Evolutionary conservation across 2,113 vertebrate genomes (phyloP), one percentile per base, ranked within the genome.

Genomic region (Astatoreochromis straeleni): DNA sequence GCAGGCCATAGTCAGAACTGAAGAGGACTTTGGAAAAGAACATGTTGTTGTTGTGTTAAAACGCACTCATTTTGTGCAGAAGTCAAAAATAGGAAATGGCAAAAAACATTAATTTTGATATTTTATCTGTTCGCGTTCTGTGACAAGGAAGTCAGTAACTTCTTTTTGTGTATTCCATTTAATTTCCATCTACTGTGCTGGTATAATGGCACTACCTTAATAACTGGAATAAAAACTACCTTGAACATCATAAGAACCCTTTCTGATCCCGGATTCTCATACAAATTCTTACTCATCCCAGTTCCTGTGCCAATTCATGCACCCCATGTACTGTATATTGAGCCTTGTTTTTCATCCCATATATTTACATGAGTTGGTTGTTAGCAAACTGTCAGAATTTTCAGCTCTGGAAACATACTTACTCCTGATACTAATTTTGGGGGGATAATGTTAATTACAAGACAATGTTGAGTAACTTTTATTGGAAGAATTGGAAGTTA

Each of bases 41-140:
- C 5, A 47, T 55, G 35, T 57, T 58, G 35, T 19, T 38, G 26
- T 19, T 16, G 8, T 78, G 49, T 49, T 70, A 63, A 86, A 81
- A 82, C 21, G 3, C 21, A 26, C 19, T 53, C 12, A 7, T 12
- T 79, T 85, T 29, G 60, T 57, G 53, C n/a, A 26, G 7, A 45
- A 47, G 14, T 78, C 24, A 31, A 49, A 19, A 78, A 19, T 12
- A 19, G 4, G 3, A 75, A 29, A 31, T 0, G 9, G 9, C 6
- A 49, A 31, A 75, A 49, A 49, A 47, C 14, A 29, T 5, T 11
- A 7, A 78, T 19, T 78, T 78, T 31, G 70, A 75, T 73, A 45
- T 5, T 73, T 73, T 17, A 73, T 45, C 21, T 45, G 21, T 75
- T 24, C 9, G 2, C 2, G 7, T 49, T 31, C 0, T 49, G 16